Evolutionary conservation across 2,113 vertebrate genomes (phyloP), one percentile per base, ranked within the genome.

Genomic region (Hiodon alosoides): DNA sequence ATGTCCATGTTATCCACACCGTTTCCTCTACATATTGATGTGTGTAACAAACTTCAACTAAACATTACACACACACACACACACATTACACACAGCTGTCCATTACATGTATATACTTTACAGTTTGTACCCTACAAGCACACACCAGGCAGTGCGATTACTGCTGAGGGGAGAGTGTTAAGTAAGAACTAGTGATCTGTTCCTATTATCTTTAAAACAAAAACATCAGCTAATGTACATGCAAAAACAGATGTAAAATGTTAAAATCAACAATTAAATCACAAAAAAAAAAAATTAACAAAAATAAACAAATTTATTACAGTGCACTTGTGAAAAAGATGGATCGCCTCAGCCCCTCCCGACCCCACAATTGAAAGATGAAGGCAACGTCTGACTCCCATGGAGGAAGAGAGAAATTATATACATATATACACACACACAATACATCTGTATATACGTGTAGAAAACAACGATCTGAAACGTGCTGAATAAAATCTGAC

Each of bases 271-370:
- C 59, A 66, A 71, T 71, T 60, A 53, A 75, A 79, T 13, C 62
- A 14, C 80, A 75, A 57, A 71, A 73, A 60, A 47, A 65, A 67
- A 68, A 81, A 69, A 60, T 65, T 46, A 71, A 61, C 51, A 82
- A 73, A 77, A 59, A 76, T 74, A 47, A 58, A 77, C n/a, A n/a
- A 69, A 61, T 71, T 80, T 83, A 86, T 85, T 85, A 91, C 88
- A 90, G 88, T 90, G 90, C 89, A 89, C 85, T 90, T 89, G 85
- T 88, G 83, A 80, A 84, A 87, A 61, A 8, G 10, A 70, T 61
- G 50, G 64, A 11, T 47, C 31, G 9, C 58, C 58, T 48, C 46
- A 48, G 7, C 1, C 53, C 47, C 6, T 7, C 73, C 48, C 65
- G 54, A 58, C 73, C 53, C 5, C 68, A 69, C 59, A 62, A 52